phyloP scores from a whole-genome alignment of 2,888 invertebrate genomes.

The Eurytoma adleriae region DNA sequence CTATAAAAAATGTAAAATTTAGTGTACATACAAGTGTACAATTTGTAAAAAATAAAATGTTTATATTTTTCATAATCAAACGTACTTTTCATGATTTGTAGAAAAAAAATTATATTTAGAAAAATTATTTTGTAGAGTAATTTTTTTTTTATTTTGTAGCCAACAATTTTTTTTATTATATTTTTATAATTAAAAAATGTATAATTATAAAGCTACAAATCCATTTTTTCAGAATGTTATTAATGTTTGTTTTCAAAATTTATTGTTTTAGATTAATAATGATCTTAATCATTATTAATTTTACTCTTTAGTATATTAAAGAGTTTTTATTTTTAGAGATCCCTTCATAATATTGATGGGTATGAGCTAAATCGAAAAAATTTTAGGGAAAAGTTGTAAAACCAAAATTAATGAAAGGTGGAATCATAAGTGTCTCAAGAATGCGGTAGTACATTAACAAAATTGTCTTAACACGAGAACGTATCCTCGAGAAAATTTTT shows the following conservation, averaged over 20 bases:
- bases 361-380: not conserved
- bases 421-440: constrained; percentile 92
- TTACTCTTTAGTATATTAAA: not conserved
- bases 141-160: not conserved
- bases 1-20: constrained; percentile 34
- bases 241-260: too few relatives aligned
- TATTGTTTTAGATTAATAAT: not conserved
- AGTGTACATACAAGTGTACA: constrained; percentile 27
- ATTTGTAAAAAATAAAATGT: constrained; percentile 36
- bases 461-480: constrained; percentile 76
- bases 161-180: too few relatives aligned
- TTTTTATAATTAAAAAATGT: not conserved
- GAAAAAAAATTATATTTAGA: not conserved
- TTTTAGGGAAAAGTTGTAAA: too few relatives aligned
- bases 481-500: constrained; percentile 91
- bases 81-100: not conserved
- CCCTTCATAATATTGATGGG: not conserved
- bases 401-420: constrained; percentile 87
- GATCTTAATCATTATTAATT: not conserved
- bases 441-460: constrained; percentile 87
- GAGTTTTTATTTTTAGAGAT: too few relatives aligned
- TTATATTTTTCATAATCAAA: constrained; percentile 33
- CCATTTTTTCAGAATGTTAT: not conserved
- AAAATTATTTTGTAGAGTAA: not conserved
- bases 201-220: not conserved